Evolutionary conservation across 1,140 invertebrate genomes (phyloP).

Genomic region (Drosophila navojoa): DNA sequence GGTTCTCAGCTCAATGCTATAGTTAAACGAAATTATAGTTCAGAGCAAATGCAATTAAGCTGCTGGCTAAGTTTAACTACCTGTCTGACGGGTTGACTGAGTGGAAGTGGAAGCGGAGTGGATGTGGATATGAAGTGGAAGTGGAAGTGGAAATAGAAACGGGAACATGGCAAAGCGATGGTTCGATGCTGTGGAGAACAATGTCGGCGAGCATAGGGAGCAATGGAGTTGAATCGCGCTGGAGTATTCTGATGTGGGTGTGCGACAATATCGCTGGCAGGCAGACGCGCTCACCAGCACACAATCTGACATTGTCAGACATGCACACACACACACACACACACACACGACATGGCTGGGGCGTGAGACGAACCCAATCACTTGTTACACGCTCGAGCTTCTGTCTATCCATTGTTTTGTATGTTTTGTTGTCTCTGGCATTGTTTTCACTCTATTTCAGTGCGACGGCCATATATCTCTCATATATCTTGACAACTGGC

Average conservation of each 20-base stretch:
- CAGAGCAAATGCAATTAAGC: not conserved
- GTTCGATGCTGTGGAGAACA: not conserved
- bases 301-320: slow-evolving; percentile 4
- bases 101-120: not conserved
- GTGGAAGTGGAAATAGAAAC: no score
- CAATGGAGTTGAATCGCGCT: slow-evolving; percentile 23
- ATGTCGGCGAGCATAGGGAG: not conserved
- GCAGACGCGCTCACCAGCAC: slow-evolving; percentile 10
- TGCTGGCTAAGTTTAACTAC: not conserved
- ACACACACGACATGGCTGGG: no score
- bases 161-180: not conserved
- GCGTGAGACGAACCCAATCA: slow-evolving; percentile 38
- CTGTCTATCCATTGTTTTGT: slow-evolving; percentile 11
- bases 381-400: slow-evolving; percentile 43
- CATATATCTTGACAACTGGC: slow-evolving; percentile 7
- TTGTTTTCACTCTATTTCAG: slow-evolving; percentile 1
- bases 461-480: not conserved
- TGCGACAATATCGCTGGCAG: slow-evolving; percentile 27
- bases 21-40: no score
- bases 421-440: not conserved
- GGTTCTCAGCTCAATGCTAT: no score
- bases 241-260: slow-evolving; percentile 32
- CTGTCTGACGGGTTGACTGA: not conserved
- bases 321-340: not conserved
- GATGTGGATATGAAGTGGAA: not conserved